A percentile compares a stretch with the other conserved stretches of the same genome.
phyloP scores from a whole-genome alignment of 2,797 vertebrate species.

The Geotrypetes seraphini region DNA sequence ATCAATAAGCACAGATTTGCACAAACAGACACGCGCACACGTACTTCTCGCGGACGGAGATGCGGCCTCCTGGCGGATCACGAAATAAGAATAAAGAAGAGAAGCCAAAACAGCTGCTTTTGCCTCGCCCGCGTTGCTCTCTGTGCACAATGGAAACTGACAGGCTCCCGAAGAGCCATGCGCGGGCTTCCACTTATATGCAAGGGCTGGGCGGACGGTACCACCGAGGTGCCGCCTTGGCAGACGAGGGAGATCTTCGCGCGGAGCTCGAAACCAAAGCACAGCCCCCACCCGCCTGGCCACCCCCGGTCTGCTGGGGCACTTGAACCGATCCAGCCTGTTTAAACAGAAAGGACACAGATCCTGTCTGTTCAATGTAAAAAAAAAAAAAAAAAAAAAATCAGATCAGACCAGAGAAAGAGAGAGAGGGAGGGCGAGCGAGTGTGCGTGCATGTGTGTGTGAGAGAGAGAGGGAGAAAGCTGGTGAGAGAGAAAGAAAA shows the following conservation, averaged over 20 bases:
- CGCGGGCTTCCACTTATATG: slow-evolving; percentile 67
- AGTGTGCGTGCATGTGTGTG: slow-evolving; percentile 33
- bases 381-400: slow-evolving; percentile 73
- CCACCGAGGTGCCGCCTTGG: slow-evolving; percentile 46
- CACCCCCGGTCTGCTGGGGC: slow-evolving; percentile 59
- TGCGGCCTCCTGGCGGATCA: no score
- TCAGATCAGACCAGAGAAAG: slow-evolving; percentile 29
- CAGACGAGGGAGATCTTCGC: slow-evolving; percentile 19
- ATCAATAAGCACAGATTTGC: no score
- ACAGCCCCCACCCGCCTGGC: slow-evolving; percentile 40
- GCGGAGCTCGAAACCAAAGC: slow-evolving; percentile 35
- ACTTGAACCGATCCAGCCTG: slow-evolving; percentile 78
- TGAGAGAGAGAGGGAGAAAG: slow-evolving; percentile 42
- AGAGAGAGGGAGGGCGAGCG: slow-evolving; percentile 2
- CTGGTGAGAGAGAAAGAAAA: slow-evolving; percentile 51
- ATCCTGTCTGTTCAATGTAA: slow-evolving; percentile 87
- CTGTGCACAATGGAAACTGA: slow-evolving; percentile 54
- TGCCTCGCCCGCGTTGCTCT: slow-evolving; percentile 32
- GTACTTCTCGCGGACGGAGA: not conserved
- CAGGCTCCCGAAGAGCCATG: slow-evolving; percentile 55
- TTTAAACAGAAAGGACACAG: slow-evolving; percentile 98
- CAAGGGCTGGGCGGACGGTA: slow-evolving; percentile 58
- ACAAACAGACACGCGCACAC: rapidly evolving
- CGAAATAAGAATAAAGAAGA: slow-evolving; percentile 10
- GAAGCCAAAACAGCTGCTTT: slow-evolving; percentile 15